phyloP scores from a whole-genome alignment of 2,888 invertebrate genomes.

The Megastigmus dorsalis region DNA sequence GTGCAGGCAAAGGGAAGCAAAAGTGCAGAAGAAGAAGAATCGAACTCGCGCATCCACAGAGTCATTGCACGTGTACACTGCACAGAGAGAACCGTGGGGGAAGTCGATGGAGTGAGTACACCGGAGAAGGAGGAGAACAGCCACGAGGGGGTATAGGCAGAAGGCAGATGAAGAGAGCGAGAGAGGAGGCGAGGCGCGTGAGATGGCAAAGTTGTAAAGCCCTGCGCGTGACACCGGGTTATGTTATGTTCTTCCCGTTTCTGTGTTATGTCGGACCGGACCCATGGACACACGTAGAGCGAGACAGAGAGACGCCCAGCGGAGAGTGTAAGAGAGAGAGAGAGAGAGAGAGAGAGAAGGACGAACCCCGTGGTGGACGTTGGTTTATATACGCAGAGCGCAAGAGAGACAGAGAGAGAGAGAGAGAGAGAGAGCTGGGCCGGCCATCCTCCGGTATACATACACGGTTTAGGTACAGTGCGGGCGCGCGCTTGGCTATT shows the following conservation, averaged over 20 bases:
- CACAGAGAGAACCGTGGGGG: neutral
- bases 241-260: constrained; percentile 69
- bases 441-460: constrained; percentile 55
- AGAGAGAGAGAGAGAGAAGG: neutral
- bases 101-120: neutral
- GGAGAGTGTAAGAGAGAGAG: neutral
- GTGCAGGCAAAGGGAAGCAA: too few relatives aligned
- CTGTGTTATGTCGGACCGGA: constrained; percentile 64
- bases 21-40: too few relatives aligned
- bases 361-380: too few relatives aligned
- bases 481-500: constrained; percentile 67
- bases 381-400: neutral
- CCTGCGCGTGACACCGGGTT: constrained; percentile 72
- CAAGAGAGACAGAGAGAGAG: constrained; percentile 3
- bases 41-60: too few relatives aligned
- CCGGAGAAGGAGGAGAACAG: neutral
- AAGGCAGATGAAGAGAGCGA: constrained; percentile 59
- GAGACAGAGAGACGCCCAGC: constrained; percentile 14
- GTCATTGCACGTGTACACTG: too few relatives aligned
- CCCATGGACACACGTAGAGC: constrained; percentile 53
- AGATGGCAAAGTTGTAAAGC: constrained; percentile 73
- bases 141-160: constrained; percentile 25
- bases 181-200: constrained; percentile 46
- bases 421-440: neutral
- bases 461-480: constrained; percentile 65